Percentiles rank a stretch among this genome's conserved stretches.
phyloP scores from a whole-genome alignment of 1,140 invertebrate species.

The Trissolcus basalis region DNA sequence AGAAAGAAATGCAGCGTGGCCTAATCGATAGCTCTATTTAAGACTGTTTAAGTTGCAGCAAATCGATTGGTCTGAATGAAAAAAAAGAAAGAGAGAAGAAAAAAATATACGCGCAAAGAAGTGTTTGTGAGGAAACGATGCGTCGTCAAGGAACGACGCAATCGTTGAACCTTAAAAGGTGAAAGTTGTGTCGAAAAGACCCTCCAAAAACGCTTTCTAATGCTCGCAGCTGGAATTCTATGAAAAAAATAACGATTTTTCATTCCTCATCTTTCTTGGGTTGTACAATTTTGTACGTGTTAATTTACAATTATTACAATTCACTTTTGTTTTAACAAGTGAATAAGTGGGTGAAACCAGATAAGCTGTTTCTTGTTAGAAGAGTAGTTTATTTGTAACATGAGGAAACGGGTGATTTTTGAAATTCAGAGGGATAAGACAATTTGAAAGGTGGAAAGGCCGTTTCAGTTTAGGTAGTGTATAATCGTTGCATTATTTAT shows the following conservation, averaged over 20 bases:
- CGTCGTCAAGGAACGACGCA: slow-evolving; percentile 1
- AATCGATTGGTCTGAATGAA: slow-evolving; percentile 27
- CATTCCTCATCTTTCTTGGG: too few relatives aligned
- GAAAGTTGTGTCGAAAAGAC: slow-evolving; percentile 32
- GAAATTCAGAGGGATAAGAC: too few relatives aligned
- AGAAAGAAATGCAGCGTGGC: slow-evolving; percentile 26
- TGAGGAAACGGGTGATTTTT: too few relatives aligned
- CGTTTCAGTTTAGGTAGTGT: not conserved
- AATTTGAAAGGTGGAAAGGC: not conserved
- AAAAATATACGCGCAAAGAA: not conserved
- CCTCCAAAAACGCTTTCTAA: slow-evolving; percentile 34
- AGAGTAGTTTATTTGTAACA: too few relatives aligned
- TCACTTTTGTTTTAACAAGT: too few relatives aligned
- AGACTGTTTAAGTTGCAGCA: slow-evolving; percentile 11
- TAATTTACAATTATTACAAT: too few relatives aligned
- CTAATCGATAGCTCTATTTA: slow-evolving; percentile 33
- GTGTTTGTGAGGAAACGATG: slow-evolving; percentile 17
- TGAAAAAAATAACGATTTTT: too few relatives aligned
- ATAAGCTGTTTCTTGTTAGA: too few relatives aligned
- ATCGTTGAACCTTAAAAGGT: slow-evolving; percentile 25
- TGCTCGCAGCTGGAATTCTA: slow-evolving; percentile 13
- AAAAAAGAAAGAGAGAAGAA: slow-evolving; percentile 2
- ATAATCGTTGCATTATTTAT: slow-evolving; percentile 23
- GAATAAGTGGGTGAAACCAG: too few relatives aligned
- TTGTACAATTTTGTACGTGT: too few relatives aligned